phyloP scores from a whole-genome alignment of 1,140 invertebrate genomes.

The Euglossa dilemma region DNA sequence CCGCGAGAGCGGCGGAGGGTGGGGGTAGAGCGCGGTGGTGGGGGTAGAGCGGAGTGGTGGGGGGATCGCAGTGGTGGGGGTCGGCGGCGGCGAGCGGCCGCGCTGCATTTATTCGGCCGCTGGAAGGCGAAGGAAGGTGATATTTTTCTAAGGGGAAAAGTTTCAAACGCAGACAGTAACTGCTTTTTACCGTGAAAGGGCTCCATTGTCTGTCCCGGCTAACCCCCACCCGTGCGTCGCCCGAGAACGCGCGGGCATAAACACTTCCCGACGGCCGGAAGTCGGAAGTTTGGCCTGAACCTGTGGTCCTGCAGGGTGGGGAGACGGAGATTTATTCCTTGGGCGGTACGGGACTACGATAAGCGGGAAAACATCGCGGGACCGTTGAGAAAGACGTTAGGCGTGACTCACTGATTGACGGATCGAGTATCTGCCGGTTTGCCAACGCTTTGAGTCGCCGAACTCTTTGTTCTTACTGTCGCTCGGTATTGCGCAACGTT shows the following conservation, averaged over 20 bases:
- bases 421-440: too few species aligned
- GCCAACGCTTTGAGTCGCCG: too few species aligned
- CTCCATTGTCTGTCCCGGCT: constrained; percentile 61
- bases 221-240: neutral
- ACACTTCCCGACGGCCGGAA: constrained; percentile 65
- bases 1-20: too few species aligned
- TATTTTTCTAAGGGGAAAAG: constrained; percentile 72
- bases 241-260: constrained; percentile 58
- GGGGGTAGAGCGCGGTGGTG: too few species aligned
- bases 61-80: too few species aligned
- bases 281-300: constrained; percentile 64
- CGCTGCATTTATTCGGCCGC: constrained; percentile 67
- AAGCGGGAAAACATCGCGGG: constrained; percentile 12
- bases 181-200: constrained; percentile 72
- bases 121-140: constrained; percentile 56
- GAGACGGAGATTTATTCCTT: constrained; percentile 59
- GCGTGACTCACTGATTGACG: too few species aligned
- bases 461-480: too few species aligned
- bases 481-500: too few species aligned
- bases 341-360: constrained; percentile 47
- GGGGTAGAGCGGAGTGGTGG: too few species aligned
- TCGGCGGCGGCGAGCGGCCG: constrained; percentile 15
- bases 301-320: neutral
- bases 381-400: too few species aligned
- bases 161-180: constrained; percentile 71